Conservation (phyloP, 1,140 invertebrate genomes). For the Panagrolaimus sp. region DNA sequence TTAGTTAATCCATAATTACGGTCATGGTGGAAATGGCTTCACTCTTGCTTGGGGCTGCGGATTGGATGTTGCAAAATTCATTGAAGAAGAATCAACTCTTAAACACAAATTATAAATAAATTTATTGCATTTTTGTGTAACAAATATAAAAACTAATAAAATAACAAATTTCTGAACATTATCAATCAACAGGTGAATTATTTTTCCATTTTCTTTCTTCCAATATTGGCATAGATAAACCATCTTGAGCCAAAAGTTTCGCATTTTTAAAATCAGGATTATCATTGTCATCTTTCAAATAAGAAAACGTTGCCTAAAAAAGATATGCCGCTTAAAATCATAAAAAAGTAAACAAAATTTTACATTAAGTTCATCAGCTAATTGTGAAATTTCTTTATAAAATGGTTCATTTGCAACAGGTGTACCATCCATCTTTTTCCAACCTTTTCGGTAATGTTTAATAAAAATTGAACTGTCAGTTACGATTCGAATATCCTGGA, state of each 20-base stretch:
- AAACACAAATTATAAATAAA: too few species aligned
- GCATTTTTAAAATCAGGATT: background rate
- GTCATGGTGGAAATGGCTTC: constrained; percentile 80
- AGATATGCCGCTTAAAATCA: background rate
- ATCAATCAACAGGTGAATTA: too few species aligned
- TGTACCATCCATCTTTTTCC: constrained; percentile 21
- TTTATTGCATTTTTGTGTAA: too few species aligned
- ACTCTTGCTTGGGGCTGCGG: constrained; percentile 79
- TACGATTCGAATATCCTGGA: constrained; percentile 15
- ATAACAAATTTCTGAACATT: too few species aligned
- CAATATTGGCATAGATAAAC: background rate
- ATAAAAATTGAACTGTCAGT: constrained; percentile 15
- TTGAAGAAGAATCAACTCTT: constrained; percentile 65
- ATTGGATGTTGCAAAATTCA: constrained; percentile 63
- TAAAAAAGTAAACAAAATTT: background rate
- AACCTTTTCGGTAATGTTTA: constrained; percentile 4
- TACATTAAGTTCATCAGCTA: constrained; percentile 11
- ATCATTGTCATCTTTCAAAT: background rate
- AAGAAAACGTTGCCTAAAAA: background rate
- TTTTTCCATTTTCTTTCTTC: too few species aligned
- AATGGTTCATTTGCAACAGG: constrained; percentile 15
- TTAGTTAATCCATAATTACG: constrained; percentile 80
- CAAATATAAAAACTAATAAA: too few species aligned
- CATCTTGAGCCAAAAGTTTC: background rate
- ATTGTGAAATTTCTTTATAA: constrained; percentile 9